Conservation (phyloP, 2,113 vertebrate species). For the Haliaeetus leucogaster region DNA sequence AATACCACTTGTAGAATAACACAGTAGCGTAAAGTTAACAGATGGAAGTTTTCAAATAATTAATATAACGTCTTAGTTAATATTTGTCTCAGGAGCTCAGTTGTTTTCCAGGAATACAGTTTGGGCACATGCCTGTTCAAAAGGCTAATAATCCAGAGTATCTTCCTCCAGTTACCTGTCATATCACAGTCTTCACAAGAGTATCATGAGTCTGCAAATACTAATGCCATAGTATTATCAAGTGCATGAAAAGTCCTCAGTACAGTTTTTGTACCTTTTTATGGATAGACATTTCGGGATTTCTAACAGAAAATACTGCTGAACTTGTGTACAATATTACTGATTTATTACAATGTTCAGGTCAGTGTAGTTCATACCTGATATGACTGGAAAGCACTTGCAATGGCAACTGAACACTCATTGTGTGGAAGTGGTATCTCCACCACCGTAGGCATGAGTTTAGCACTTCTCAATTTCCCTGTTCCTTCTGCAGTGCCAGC, state of each 20-base stretch:
- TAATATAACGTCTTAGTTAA: not conserved
- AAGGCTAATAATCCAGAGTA: not conserved
- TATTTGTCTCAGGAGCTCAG: not conserved
- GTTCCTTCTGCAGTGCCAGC: not conserved
- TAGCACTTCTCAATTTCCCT: not conserved
- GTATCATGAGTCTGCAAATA: not conserved
- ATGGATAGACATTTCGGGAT: not conserved
- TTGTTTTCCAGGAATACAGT: not conserved
- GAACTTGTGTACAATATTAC: not conserved
- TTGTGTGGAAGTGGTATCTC: not conserved
- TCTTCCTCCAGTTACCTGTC: not conserved
- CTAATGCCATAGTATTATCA: not conserved
- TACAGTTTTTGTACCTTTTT: not conserved
- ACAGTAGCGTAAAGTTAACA: not conserved
- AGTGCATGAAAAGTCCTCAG: not conserved
- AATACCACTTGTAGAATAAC: not conserved
- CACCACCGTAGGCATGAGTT: not conserved
- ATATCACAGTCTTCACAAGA: not conserved
- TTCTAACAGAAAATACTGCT: not conserved
- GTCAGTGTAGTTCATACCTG: not conserved
- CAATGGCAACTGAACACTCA: not conserved
- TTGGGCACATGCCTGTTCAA: not conserved
- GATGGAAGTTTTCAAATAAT: conserved; percentile 2
- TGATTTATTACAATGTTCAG: not conserved
- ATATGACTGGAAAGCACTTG: not conserved